phyloP scores from a whole-genome alignment of 2,888 invertebrate genomes.

The Diabrotica balteata region DNA sequence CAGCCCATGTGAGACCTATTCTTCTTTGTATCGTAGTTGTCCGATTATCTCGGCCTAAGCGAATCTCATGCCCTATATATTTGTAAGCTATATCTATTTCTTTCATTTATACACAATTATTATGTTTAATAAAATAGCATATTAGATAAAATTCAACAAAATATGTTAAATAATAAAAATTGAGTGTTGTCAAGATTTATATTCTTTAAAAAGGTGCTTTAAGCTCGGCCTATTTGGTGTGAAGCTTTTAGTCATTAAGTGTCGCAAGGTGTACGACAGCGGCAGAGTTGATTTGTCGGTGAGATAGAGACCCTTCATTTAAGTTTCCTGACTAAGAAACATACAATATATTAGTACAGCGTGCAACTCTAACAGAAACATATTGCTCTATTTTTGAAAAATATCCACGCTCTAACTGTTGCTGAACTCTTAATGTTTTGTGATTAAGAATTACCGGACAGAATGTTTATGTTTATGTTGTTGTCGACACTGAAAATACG shows the following conservation, averaged over 20 bases:
- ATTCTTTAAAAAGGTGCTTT: background rate
- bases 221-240: slow-evolving; percentile 27
- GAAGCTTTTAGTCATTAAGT: slow-evolving; percentile 52
- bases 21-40: too few relatives aligned
- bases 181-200: background rate
- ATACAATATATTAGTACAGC: slow-evolving; percentile 11
- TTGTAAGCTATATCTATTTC: too few relatives aligned
- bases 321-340: slow-evolving; percentile 46
- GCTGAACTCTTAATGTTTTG: slow-evolving; percentile 13
- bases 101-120: too few relatives aligned
- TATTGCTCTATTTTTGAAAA: slow-evolving; percentile 10
- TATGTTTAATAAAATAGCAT: too few relatives aligned
- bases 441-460: slow-evolving; percentile 7
- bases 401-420: slow-evolving; percentile 10
- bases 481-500: slow-evolving; percentile 7
- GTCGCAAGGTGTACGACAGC: slow-evolving; percentile 41
- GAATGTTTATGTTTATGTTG: slow-evolving; percentile 8
- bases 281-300: slow-evolving; percentile 49
- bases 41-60: too few relatives aligned
- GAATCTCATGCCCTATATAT: too few relatives aligned
- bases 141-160: too few relatives aligned
- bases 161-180: too few relatives aligned
- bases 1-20: too few relatives aligned
- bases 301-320: slow-evolving; percentile 54
- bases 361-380: slow-evolving; percentile 11